Evolutionary conservation across 1,140 invertebrate species (phyloP), one percentile per base, ranked within the genome.

Genomic region (Sarcophaga peregrina): DNA sequence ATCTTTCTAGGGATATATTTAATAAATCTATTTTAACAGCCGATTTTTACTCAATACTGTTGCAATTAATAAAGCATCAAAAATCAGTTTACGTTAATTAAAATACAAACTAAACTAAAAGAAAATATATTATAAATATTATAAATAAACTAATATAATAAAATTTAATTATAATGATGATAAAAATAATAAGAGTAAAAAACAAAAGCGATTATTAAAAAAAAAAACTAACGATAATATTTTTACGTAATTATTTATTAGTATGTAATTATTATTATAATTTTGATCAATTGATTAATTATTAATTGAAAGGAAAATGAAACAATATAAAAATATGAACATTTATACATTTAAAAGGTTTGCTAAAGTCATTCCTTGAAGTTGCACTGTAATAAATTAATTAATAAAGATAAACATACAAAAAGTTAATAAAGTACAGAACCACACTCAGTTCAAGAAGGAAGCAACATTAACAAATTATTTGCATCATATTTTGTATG

Each of bases 321-420:
- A 68, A 37, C 8, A 68, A 17, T 20, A 20, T 85, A 85, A 87
- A 87, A 85, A 88, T 84, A 86, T 85, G 83, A 88, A 84, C 83
- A 87, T 86, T 86, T 86, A 85, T 85, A 87, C 45, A 76, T 86
- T 84, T 68, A 84, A 88, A 88, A 85, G 86, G 82, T 85, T 86
- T 87, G 85, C 87, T 88, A 85, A 83, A 86, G 87, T 87, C 88
- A 89, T 89, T 89, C 88, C 88, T 88, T 89, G 86, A 85, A 89
- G 86, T 84, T 87, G 86, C 86, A 87, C 86, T 88, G 86, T 87
- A 87, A 87, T 86, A 86, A 88, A 87, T 54, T 87, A 87, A 87
- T 86, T 85, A 88, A 87, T 54, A 68, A 58, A 68, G 58, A 81
- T 37, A 11, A 76, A 48, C 45, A 76, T 48, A 76, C 74, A 48